Evolutionary conservation across 2,888 invertebrate genomes (phyloP), one percentile per base, ranked within the genome.

Genomic region (Camponotus fellah): DNA sequence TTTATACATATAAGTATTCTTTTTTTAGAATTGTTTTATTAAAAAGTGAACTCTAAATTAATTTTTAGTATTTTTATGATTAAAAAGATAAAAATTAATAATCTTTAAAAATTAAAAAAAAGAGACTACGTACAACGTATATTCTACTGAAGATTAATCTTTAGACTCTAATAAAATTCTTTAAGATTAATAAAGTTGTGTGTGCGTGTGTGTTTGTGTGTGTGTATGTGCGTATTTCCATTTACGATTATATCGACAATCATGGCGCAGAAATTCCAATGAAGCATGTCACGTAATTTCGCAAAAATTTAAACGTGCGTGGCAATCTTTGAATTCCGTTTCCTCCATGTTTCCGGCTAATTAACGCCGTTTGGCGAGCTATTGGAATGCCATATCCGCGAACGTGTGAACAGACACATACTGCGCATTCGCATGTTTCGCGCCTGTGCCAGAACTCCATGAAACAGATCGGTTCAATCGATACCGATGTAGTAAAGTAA

Each of bases 351-450:
- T 89, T 87, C 87, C 82, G 85, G 86, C 88, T 92, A 92, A 92
- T 92, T 92, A 92, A 92, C 92, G 87, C 80, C 86, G 84, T 81
- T 85, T 77, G 75, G 65, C 82, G 85, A 86, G 84, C 85, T 87
- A 89, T 89, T 87, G 92, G 92, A 91, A 92, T 92, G 91, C 91
- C 91, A 92, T 92, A 91, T 92, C 87, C 89, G 89, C 91, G 87
- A 86, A 87, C 75, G 74, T 75, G 79, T 76, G 74, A 83, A 79
- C 62, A 46, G 81, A 81, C 81, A 80, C 79, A 80, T 80, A 80
- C 46, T 60, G 46, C 32, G 69, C 75, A 64, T 56, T 53, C 71
- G 66, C 43, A 26, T 56, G 43, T 64, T 82, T 76, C 60, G 68
- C 75, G 74, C 76, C 65, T 81, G 64, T 66, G 40, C 58, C 80